Base-by-base conservation (phyloP, 2,113 vertebrate genomes). In the Apteryx owenii region DNA sequence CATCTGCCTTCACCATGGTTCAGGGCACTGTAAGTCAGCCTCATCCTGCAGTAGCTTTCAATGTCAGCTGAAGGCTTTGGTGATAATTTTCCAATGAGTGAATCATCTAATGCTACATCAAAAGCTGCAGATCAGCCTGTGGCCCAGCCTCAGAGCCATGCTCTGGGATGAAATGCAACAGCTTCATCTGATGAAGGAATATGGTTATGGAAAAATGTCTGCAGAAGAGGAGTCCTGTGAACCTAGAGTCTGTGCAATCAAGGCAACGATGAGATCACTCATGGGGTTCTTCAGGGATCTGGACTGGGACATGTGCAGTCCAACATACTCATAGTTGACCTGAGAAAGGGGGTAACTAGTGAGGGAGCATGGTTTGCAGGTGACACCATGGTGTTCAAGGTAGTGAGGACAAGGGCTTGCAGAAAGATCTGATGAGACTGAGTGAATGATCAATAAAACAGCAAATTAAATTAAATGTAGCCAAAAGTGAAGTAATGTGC, bases 381-480 rank as follows among this genome's bases (percentile, higher is more conserved):
- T 77, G 81, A 66, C 36, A 82, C 33, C 8, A 4, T 36, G 66
- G 28, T 46, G 54, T 38, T 66, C 60, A 87, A 31, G 31, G 33
- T 31, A 81, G 18, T 36, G 40, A 94, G 85, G 93, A 36, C 44
- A 70, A 60, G 36, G 78, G 22, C 14, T 36, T 91, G 28, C 29
- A 2, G 60, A 76, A 94, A 86, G 44, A 66, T 53, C 33, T 3
- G 64, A 89, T 38, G 54, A 91, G 54, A 58, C 68, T 91, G 91
- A 93, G 17, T 73, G 89, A 95, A 96, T 58, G 90, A 91, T 72
- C 68, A 93, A 94, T 91, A 94, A 96, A 93, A 17, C 15, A 94
- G 68, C 23, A 93, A 91, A 95, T 96, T 91, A 91, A 95, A 94
- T 85, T 85, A 95, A 96, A 94, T 85, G 60, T 64, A 70, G 53